These are phyloP conservation scores for Ormia ochracea DNA, from an alignment of 2,888 invertebrate genomes.

Conservation along the genomic window DNA sequence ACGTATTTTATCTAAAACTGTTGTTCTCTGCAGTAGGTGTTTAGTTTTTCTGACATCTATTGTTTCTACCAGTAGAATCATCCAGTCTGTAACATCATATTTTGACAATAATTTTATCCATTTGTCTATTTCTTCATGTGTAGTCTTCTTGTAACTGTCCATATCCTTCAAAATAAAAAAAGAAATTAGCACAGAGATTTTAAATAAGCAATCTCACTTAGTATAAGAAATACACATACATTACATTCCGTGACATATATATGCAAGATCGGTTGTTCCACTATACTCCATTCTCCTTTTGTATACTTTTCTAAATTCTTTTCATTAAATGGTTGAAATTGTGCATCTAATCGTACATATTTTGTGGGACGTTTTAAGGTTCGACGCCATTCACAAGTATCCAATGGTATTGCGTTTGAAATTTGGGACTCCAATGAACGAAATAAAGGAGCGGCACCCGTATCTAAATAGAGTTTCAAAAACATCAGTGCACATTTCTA, in stretches of 20 bases:
- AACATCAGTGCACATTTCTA: neutral
- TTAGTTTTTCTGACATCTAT: constrained; percentile 94
- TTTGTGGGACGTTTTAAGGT: constrained; percentile 91
- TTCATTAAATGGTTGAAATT: constrained; percentile 87
- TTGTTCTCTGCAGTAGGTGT: constrained; percentile 92
- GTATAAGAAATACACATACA: constrained; percentile 80
- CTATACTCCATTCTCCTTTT: constrained; percentile 85
- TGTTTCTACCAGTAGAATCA: constrained; percentile 94
- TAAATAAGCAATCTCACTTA: neutral
- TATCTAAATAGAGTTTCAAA: constrained; percentile 79
- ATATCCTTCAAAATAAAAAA: constrained; percentile 83
- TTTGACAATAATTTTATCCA: constrained; percentile 89
- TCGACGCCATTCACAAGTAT: constrained; percentile 93
- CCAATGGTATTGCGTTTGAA: constrained; percentile 88
- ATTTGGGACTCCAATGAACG: constrained; percentile 87
- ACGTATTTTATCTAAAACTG: constrained; percentile 95
- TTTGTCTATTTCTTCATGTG: constrained; percentile 91
- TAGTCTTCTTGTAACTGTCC: constrained; percentile 90
- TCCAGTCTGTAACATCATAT: constrained; percentile 91
- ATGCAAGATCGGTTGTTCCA: constrained; percentile 93
- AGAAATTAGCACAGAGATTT: neutral
- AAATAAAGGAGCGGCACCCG: constrained; percentile 91
- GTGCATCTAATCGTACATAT: constrained; percentile 88
- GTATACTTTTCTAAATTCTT: constrained; percentile 82
- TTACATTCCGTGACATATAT: constrained; percentile 96